Percentiles rank a stretch among this genome's conserved stretches.
Evolutionary conservation across 2,888 invertebrate species (phyloP).

Genomic region (Ectemnius continuus): DNA sequence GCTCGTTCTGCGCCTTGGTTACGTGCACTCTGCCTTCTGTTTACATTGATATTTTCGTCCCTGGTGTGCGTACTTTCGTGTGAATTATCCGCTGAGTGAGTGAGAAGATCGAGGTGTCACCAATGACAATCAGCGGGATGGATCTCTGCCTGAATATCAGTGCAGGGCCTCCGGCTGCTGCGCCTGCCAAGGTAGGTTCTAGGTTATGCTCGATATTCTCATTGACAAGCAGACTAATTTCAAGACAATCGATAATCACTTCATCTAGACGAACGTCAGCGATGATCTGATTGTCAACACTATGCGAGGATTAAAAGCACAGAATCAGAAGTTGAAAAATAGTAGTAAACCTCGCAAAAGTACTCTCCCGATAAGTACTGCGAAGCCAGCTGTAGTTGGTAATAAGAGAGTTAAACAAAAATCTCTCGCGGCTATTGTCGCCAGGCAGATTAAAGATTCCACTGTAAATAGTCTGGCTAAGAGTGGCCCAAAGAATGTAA

Average conservation of each 20-base stretch:
- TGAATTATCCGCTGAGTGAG: slow-evolving; percentile 7
- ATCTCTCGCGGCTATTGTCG: slow-evolving; percentile 68
- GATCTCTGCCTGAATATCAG: slow-evolving; percentile 73
- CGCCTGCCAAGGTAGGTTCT: slow-evolving; percentile 63
- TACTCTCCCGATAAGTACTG: not conserved
- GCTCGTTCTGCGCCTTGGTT: slow-evolving; percentile 41
- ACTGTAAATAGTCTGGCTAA: slow-evolving; percentile 8
- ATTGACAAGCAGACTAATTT: slow-evolving; percentile 13
- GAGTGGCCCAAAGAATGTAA: slow-evolving; percentile 2
- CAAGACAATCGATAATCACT: slow-evolving; percentile 4
- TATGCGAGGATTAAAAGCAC: slow-evolving; percentile 36
- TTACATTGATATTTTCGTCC: not conserved
- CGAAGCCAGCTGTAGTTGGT: not conserved
- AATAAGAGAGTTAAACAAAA: slow-evolving; percentile 71
- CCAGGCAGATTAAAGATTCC: slow-evolving; percentile 54
- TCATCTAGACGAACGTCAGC: not conserved
- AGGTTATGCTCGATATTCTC: slow-evolving; percentile 53
- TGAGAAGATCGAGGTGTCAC: not conserved
- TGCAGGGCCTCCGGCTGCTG: slow-evolving; percentile 38
- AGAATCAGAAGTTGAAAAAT: slow-evolving; percentile 17
- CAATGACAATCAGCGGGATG: slow-evolving; percentile 67
- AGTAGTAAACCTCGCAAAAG: not conserved
- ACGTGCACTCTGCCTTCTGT: not conserved
- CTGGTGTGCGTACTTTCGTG: slow-evolving; percentile 1
- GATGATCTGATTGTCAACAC: slow-evolving; percentile 31